Evolutionary conservation across 2,797 vertebrate genomes (phyloP), one percentile per base, ranked within the genome.

Genomic region (Acanthiza pusilla): DNA sequence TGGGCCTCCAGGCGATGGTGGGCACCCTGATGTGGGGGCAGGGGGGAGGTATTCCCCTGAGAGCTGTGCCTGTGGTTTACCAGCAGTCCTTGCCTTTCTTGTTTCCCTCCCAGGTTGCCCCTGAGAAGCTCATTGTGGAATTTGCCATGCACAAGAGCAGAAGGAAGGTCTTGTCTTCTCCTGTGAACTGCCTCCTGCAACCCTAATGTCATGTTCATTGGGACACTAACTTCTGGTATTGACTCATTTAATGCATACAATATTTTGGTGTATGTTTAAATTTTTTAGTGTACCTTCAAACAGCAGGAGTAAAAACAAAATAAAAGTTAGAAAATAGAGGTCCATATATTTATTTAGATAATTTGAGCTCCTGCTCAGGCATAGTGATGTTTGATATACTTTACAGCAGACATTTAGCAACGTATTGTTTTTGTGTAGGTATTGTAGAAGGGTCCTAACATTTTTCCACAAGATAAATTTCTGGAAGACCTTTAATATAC

Each of bases 21-120:
- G 42, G 11, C 32, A 27, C 20, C 10, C 34, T 58, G 42, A 14
- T 36, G 36, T 16, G 15, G 9, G 13, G 38, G 38, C 38, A 38
- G 38, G 38, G 38, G 38, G 12, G 18, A 15, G 2, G 51, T 32
- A 22, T 15, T 62, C 20, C 8, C 7, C 12, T 5, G 0, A 6
- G 32, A 55, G 53, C 66, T 57, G 27, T 29, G n/a, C 5, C 40
- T 82, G 40, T 45, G 20, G 36, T 60, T 70, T 47, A 45, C 12
- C 58, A 70, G n/a, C 36, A 74, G 29, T 11, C 4, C 68, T 75
- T 47, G 9, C 29, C 10, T 47, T 62, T 66, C 34, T 20, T n/a
- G 20, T 43, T 57, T 62, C 27, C 19, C 13, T 43, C 10, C 25
- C 18, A 47, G n/a, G 22, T 5, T 67, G 20, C 20, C 10, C 11